Evolutionary conservation across 2,797 vertebrate species (phyloP), one percentile per base, ranked within the genome.

Genomic region (Pangasius larnaudii): DNA sequence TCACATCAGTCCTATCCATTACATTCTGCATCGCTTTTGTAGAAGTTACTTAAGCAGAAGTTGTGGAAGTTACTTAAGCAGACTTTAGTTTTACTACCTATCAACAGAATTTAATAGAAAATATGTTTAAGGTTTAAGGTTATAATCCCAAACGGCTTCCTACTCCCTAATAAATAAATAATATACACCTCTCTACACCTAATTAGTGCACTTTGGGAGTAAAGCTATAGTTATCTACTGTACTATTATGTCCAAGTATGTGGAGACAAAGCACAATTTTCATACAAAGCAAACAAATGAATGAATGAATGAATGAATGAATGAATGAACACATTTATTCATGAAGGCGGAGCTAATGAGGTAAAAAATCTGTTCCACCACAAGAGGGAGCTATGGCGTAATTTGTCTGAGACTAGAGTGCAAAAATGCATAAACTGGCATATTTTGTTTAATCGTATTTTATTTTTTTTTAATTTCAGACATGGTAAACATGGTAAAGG

Each of bases 401-500:
- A 88, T 85, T 72, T 82, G 78, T 74, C 53, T 36, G 19, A 22
- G 2, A 39, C 3, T 24, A 61, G 19, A 16, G 69, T 3, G n/a
- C 39, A 63, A 82, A 46, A n/a, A 82, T 46, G 11, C 16, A 61
- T 61, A 81, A 81, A 14, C 27, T 56, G 16, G 19, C 24, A 30
- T 46, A 8, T n/a, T 10, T 49, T 51, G 46, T 78, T 79, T 71
- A 36, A 65, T 71, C 39, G 39, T 67, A 16, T 82, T 80, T 89
- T 89, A 74, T 88, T 90, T 69, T 77, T 77, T 90, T 69, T 77
- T 87, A 22, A 72, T 89, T 84, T 67, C 27, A 86, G 63, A 89
- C 75, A 89, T 77, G 71, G 33, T 88, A 75, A 85, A 42, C 72
- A 22, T 53, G 63, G 72, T 87, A 87, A 91, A 91, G 90, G 87